Evolutionary conservation across 2,797 vertebrate genomes (phyloP).

Genomic region (Scolopax bukidnonensis): DNA sequence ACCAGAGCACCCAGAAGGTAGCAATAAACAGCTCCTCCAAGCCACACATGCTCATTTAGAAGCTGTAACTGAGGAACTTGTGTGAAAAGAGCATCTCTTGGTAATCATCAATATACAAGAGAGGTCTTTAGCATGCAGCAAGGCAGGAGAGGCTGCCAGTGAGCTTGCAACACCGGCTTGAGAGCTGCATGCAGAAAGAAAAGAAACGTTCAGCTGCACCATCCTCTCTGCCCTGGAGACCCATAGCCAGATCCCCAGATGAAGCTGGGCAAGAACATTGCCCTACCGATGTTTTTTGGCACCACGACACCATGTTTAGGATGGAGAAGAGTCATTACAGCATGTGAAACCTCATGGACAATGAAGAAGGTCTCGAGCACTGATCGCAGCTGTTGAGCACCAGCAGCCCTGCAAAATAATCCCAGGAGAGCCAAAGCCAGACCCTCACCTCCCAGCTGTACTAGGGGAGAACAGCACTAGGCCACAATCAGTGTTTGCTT

Average conservation of each 20-base stretch:
- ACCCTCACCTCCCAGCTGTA: not conserved
- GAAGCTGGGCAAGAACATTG: not conserved
- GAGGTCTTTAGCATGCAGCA: not conserved
- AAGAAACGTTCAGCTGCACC: not conserved
- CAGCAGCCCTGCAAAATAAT: not conserved
- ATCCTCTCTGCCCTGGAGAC: not conserved
- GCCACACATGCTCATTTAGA: not conserved
- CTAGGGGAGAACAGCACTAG: not conserved
- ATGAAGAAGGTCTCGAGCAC: fast-evolving
- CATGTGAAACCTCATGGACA: not conserved
- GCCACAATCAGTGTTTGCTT: not conserved
- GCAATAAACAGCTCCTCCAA: not conserved
- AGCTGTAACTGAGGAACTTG: not conserved
- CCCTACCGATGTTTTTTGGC: not conserved
- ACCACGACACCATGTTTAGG: not conserved
- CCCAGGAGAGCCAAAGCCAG: fast-evolving
- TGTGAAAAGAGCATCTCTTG: not conserved
- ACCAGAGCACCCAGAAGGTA: not conserved
- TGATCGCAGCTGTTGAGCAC: not conserved
- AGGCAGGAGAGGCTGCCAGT: not conserved
- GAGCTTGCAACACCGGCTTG: not conserved
- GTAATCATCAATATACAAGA: not conserved
- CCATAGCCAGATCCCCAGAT: not conserved
- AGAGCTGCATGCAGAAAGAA: not conserved
- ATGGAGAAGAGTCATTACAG: not conserved